Evolutionary conservation across 2,797 vertebrate species (phyloP), one percentile per base, ranked within the genome.

Genomic region (Pangasius djambal): DNA sequence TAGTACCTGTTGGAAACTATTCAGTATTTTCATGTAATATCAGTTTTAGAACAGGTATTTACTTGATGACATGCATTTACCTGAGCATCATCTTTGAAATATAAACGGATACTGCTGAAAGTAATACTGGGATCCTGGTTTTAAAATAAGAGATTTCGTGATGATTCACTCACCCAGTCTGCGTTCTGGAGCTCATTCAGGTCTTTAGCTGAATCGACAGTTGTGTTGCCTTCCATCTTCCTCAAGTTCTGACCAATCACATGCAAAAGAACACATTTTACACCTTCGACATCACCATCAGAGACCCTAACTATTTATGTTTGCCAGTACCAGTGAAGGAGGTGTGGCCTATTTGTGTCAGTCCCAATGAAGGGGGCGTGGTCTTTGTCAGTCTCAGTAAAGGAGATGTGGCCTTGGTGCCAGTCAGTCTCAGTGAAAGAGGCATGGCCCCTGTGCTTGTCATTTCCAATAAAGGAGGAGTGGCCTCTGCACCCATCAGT

Each of bases 141-240:
- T 50, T n/a, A 77, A 81, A 81, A 59, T 59, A 57, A 59, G 18
- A 63, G 57, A 63, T 63, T 65, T 83, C 10, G 31, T 48, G 40
- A 67, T 67, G 44, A 69, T 67, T 69, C 8, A 57, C 96, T 95
- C 95, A 99, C 98, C 98, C 98, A 99, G 94, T 99, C 98, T 79
- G 96, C 96, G n/a, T 97, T 98, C 95, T 99, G 97, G 77, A 99
- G 95, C 40, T 99, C 98, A 83, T 98, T 97, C 83, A 99, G 95
- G 86, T 98, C 98, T 74, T 95, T 92, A 88, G 92, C 94, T 15
- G 97, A 92, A 31, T 97, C 97, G 72, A 96, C 96, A 34, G 94
- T 93, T 9, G 92, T 55, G 48, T 92, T 93, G 37, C 93, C 96
- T 90, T 97, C 98, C 97, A 98, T 98, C 93, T 98, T 99, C 94